Percentiles rank a stretch among this genome's conserved stretches.
These are phyloP conservation scores for Grammomys dolichurus DNA, from an alignment of 2,113 vertebrate species.

Conservation along the genomic window DNA sequence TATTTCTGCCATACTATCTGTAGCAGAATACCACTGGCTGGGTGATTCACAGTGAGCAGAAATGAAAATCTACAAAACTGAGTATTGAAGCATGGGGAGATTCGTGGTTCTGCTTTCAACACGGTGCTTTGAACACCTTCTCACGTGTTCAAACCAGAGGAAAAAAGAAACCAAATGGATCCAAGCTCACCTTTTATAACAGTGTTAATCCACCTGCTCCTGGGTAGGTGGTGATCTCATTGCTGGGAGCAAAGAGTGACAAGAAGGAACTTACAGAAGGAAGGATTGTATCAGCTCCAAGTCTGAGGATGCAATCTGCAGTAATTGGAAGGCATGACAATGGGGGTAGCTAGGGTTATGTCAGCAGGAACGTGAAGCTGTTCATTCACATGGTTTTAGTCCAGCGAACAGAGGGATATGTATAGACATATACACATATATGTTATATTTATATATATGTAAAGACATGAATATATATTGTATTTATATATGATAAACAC, in stretches of 20 bases:
- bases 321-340: background rate
- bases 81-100: background rate
- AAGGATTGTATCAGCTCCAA: background rate
- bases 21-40: background rate
- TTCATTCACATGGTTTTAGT: too few relatives aligned
- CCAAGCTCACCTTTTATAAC: too few relatives aligned
- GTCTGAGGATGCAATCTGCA: too few relatives aligned
- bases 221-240: background rate
- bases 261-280: too few relatives aligned
- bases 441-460: background rate
- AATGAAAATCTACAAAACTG: background rate
- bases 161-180: background rate
- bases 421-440: background rate
- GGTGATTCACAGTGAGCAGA: background rate
- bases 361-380: background rate
- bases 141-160: background rate
- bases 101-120: background rate
- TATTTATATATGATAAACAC: background rate
- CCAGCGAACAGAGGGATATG: background rate
- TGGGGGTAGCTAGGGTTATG: too few relatives aligned
- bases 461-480: background rate
- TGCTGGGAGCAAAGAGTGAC: too few relatives aligned
- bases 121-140: background rate
- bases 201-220: background rate
- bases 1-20: background rate